Conservation (phyloP, 2,797 vertebrate species). For the Sternarchorhynchus goeldii region DNA sequence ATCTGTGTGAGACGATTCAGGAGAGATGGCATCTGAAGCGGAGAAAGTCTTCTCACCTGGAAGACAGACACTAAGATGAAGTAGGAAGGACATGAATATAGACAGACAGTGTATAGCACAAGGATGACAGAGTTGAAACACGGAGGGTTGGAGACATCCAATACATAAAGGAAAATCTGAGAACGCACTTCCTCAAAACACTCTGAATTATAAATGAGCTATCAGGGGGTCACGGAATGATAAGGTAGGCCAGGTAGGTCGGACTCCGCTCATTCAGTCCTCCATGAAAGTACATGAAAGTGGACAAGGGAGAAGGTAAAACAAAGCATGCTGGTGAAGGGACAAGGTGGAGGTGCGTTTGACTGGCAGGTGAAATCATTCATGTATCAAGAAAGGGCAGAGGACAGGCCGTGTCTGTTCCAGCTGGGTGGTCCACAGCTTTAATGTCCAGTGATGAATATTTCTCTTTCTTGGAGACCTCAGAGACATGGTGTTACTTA, state of each 20-base stretch:
- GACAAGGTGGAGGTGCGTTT: neutral
- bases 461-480: constrained; percentile 24
- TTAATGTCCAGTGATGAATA: constrained; percentile 26
- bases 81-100: constrained; percentile 46
- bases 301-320: constrained; percentile 15
- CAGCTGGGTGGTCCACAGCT: constrained; percentile 37
- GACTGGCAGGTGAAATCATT: constrained; percentile 12
- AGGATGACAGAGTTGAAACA: neutral
- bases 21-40: constrained; percentile 37
- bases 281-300: neutral
- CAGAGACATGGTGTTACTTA: constrained; percentile 41
- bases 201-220: constrained; percentile 72
- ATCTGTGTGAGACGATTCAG: constrained; percentile 46
- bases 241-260: neutral
- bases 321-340: constrained; percentile 5
- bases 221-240: constrained; percentile 19
- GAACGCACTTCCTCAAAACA: constrained; percentile 55
- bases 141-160: constrained; percentile 33
- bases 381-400: neutral
- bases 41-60: constrained; percentile 41
- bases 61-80: constrained; percentile 14
- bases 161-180: constrained; percentile 34
- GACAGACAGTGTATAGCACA: neutral
- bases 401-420: constrained; percentile 23
- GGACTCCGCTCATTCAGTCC: neutral